Base-by-base conservation (phyloP, 2,113 vertebrate genomes). In the Colistium nudipinnis region DNA sequence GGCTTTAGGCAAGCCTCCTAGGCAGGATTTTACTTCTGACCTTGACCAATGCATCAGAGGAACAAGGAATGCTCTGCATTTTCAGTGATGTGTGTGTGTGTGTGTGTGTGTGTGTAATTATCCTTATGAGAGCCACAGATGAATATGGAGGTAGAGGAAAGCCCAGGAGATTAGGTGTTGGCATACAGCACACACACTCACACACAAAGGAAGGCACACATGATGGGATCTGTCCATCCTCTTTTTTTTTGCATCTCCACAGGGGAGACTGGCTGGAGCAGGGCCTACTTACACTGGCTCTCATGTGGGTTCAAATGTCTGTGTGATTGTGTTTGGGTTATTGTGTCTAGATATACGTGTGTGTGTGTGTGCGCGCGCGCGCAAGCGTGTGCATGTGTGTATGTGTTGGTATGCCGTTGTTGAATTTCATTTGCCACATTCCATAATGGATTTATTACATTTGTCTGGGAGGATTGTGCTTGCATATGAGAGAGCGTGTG, bases 391-490 rank as follows among this genome's bases (percentile, higher is more conserved):
- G 20, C 41, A 45, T 49, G 62, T 65, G 67, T 48, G 53, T 25
- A 41, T 82, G 79, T 84, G 80, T 88, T 13, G 70, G 78, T 73
- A 71, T 85, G 80, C 72, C 20, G 52, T 86, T 74, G 77, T 68
- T 76, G 83, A 85, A 89, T 87, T 82, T 88, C 79, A 83, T 84
- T 82, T 87, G 66, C 81, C 78, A 70, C 79, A 78, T 88, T 85
- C 54, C 64, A 84, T 86, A 81, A 89, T 87, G 78, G 81, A 74
- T 84, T 85, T 87, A 85, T 87, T 86, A 87, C 75, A 65, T 87
- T 88, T 82, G 80, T 87, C 81, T 87, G 72, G 76, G 75, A 79
- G 60, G 38, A 38, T 0, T 69, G 38, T 62, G 73, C 66, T 68
- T 62, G 61, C 55, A 25, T 64, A 53, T 49, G 62, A 47, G 68